These are phyloP conservation scores for Sardina pilchardus DNA, from an alignment of 2,113 vertebrate species.

Conservation along the genomic window DNA sequence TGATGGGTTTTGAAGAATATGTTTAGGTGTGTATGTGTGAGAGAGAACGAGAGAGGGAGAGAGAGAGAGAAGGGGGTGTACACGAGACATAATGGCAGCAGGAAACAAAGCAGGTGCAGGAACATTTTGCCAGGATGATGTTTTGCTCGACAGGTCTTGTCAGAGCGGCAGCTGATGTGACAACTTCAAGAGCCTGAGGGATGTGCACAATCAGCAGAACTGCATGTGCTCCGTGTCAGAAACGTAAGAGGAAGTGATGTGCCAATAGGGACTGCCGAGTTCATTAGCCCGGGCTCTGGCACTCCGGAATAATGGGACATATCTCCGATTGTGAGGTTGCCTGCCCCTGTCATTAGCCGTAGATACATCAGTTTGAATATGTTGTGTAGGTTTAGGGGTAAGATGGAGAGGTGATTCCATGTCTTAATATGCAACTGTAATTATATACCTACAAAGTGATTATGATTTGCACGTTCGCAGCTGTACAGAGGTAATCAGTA, in stretches of 20 bases:
- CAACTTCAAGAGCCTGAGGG: constrained; percentile 72
- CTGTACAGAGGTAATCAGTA: neutral
- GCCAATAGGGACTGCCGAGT: constrained; percentile 37
- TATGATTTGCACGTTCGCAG: neutral
- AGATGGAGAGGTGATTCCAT: neutral
- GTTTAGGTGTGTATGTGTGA: neutral
- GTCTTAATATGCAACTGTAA: neutral
- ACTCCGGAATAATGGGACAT: constrained; percentile 17
- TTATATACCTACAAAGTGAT: neutral
- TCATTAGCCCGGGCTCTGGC: constrained; percentile 44
- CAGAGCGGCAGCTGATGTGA: constrained; percentile 77
- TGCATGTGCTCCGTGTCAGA: constrained; percentile 41
- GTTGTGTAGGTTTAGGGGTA: neutral
- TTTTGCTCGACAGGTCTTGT: constrained; percentile 76
- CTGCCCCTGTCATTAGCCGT: neutral
- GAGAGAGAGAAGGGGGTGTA: neutral
- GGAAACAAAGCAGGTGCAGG: constrained; percentile 17
- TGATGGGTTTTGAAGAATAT: neutral
- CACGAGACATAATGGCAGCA: neutral
- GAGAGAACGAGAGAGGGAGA: neutral
- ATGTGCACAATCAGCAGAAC: constrained; percentile 49
- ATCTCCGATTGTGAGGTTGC: neutral
- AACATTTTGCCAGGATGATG: constrained; percentile 17
- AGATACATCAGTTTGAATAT: neutral
- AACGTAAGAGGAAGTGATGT: constrained; percentile 25